Percentiles rank a stretch among this genome's conserved stretches.
Evolutionary conservation across 2,888 invertebrate genomes (phyloP).

Genomic region (Agapetus fuscipes): DNA sequence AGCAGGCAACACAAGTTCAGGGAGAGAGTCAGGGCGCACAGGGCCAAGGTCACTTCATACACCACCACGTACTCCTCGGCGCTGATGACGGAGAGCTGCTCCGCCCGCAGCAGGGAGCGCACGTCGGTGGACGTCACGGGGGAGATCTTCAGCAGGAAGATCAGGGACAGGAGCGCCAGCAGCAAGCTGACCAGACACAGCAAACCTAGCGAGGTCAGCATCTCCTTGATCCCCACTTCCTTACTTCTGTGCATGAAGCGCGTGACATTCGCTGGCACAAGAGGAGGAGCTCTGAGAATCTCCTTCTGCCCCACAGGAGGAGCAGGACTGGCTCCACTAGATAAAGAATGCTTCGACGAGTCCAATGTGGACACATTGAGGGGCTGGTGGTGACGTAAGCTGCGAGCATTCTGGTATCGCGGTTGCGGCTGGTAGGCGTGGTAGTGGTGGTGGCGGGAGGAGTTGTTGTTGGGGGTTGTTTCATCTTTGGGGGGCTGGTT

Average conservation of each 20-base stretch:
- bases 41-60: constrained; percentile 83
- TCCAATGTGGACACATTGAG: constrained; percentile 59
- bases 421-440: constrained; percentile 29
- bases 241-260: constrained; percentile 22
- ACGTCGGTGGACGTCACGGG: constrained; percentile 51
- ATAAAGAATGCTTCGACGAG: constrained; percentile 54
- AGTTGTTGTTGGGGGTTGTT: constrained; percentile 24
- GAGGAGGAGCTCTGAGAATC: no score
- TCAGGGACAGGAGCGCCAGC: constrained; percentile 71
- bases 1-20: constrained; percentile 84
- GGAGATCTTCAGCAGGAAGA: constrained; percentile 78
- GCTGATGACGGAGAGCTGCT: constrained; percentile 34
- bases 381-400: constrained; percentile 50
- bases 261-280: constrained; percentile 24
- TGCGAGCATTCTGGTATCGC: constrained; percentile 35
- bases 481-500: constrained; percentile 28
- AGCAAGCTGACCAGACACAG: constrained; percentile 78
- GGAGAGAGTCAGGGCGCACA: constrained; percentile 81
- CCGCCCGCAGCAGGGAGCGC: constrained; percentile 43
- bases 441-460: constrained; percentile 32
- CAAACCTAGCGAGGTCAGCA: constrained; percentile 75
- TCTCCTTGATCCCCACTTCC: constrained; percentile 46
- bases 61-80: constrained; percentile 80
- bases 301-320: no score
- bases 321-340: constrained; percentile 48